Evolutionary conservation across 2,797 vertebrate genomes (phyloP).

Genomic region (Coracias cyanogaster): DNA sequence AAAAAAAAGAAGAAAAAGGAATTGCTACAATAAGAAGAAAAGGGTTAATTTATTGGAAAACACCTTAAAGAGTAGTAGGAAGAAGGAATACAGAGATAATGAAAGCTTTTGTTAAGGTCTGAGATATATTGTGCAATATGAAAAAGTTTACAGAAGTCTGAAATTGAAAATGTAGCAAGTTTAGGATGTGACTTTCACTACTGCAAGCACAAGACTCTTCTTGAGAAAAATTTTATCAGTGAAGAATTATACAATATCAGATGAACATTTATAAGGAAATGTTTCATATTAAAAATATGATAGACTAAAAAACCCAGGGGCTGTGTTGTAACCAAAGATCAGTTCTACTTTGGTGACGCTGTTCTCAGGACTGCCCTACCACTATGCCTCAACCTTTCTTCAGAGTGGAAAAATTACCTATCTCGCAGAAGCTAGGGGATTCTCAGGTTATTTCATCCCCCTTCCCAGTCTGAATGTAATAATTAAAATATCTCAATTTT

Average conservation of each 20-base stretch:
- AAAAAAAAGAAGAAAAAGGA: neutral
- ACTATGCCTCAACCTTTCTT: neutral
- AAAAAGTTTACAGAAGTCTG: neutral
- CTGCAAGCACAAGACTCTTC: neutral
- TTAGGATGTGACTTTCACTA: neutral
- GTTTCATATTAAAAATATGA: neutral
- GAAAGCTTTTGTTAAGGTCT: neutral
- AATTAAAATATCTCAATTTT: conserved; percentile 4
- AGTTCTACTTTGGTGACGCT: neutral
- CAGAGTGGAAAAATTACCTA: neutral
- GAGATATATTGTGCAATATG: neutral
- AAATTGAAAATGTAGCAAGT: neutral
- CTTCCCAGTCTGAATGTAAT: neutral
- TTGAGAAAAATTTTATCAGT: neutral
- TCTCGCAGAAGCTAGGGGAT: neutral
- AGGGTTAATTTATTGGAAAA: neutral
- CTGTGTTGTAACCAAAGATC: neutral
- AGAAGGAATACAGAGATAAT: neutral
- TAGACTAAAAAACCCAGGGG: neutral
- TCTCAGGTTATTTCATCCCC: neutral
- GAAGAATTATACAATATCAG: neutral
- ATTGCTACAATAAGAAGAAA: neutral
- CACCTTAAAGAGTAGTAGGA: neutral
- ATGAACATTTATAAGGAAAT: neutral
- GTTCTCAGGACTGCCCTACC: neutral